Evolutionary conservation across 2,888 invertebrate genomes (phyloP), one percentile per base, ranked within the genome.

Genomic region (Caenorhabditis angaria): DNA sequence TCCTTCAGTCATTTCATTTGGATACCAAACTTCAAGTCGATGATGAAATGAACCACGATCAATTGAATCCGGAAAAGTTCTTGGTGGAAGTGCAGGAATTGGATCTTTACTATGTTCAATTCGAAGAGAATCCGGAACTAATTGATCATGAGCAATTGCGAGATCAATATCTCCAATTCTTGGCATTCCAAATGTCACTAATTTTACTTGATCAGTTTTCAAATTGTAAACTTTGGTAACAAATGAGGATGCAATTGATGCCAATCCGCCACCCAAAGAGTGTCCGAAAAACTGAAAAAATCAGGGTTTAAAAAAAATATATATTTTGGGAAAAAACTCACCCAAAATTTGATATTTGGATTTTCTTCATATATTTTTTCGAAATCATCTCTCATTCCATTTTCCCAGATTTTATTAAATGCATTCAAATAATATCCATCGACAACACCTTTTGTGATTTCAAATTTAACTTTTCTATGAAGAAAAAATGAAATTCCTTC

Each of bases 171-270:
- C 83, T 8, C 86, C 86, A 20, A 86, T 83, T n/a, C 86, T 53
- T 4, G 86, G 86, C 61, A 84, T 81, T 14, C 86, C 86, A 61
- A 85, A 86, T 3, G 85, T 86, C 27, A 83, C 69, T 54, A 85
- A 61, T 48, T 68, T 68, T 14, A 47, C 55, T 41, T 29, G 2
- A 20, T 54, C 1, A 3, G 29, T 4, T 51, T 8, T 32, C 20
- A 70, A 6, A 2, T 18, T 24, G 50, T 66, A 71, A 5, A 25
- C 48, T 20, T 71, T 66, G 2, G 71, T 57, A 27, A 61, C 61
- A 47, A 66, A 66, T n/a, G 61, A 32, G 12, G 81, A 78, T 1
- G 83, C 85, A 22, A 85, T 73, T 1, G 83, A 82, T 14, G 83
- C 81, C 1, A 85, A 61, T 10, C 84, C 85, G 2, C 84, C 85